Evolutionary conservation across 2,888 invertebrate genomes (phyloP).

Genomic region (Temnothorax unifasciatus): DNA sequence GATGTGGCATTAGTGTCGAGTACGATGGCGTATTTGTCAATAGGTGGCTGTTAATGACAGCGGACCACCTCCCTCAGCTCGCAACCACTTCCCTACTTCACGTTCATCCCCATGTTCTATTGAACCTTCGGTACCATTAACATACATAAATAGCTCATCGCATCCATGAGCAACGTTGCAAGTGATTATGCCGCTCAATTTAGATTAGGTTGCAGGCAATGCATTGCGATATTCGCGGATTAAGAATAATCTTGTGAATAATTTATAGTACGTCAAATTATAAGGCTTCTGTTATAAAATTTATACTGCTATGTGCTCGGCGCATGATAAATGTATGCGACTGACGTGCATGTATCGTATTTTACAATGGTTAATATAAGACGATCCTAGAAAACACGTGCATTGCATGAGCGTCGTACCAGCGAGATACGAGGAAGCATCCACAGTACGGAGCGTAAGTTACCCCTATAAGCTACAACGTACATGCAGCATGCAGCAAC

Average conservation of each 20-base stretch:
- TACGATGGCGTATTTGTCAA: conserved; percentile 79
- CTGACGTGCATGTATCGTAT: background rate
- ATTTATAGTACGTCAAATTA: background rate
- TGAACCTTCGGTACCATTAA: conserved; percentile 58
- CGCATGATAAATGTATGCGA: background rate
- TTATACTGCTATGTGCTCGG: background rate
- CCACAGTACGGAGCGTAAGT: background rate
- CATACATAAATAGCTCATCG: conserved; percentile 34
- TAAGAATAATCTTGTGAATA: background rate
- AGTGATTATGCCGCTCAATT: background rate
- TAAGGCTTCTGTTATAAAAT: background rate
- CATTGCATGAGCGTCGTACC: background rate
- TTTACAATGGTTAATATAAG: conserved; percentile 22
- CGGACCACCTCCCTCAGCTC: conserved; percentile 68
- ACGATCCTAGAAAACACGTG: background rate
- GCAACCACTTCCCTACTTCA: conserved; percentile 54
- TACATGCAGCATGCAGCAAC: conserved; percentile 2
- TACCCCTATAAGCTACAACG: conserved; percentile 9
- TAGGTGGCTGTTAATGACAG: conserved; percentile 79
- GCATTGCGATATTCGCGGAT: background rate
- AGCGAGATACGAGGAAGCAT: conserved; percentile 3
- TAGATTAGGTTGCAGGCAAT: background rate
- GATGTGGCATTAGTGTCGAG: conserved; percentile 75
- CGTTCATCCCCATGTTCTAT: conserved; percentile 60
- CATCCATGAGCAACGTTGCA: conserved; percentile 2